phyloP scores from a whole-genome alignment of 2,888 invertebrate species.

The Strigamia crassipes region DNA sequence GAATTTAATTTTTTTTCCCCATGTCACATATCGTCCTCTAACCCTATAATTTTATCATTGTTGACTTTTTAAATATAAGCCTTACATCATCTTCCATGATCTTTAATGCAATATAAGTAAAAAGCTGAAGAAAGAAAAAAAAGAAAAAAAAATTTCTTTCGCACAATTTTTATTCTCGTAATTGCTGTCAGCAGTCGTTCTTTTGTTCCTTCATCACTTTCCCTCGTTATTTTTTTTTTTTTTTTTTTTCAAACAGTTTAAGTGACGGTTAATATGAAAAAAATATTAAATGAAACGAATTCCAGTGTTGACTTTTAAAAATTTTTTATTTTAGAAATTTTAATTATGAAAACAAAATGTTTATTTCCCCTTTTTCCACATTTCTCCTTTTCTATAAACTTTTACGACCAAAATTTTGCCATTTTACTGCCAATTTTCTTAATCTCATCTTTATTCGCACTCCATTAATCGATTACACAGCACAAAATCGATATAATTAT shows the following conservation, averaged over 20 bases:
- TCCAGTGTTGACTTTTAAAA: neutral
- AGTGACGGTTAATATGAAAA: neutral
- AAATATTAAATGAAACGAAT: constrained; percentile 17
- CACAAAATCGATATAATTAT: constrained; percentile 23
- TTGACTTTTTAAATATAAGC: neutral
- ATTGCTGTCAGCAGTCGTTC: constrained; percentile 42
- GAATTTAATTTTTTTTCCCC: neutral
- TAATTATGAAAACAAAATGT: too few species aligned
- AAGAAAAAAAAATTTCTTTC: neutral
- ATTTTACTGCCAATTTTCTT: neutral
- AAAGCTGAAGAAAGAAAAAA: neutral
- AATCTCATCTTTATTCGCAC: neutral
- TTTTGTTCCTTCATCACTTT: constrained; percentile 39
- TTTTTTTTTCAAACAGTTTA: neutral
- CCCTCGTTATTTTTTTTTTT: constrained; percentile 20
- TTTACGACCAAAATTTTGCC: neutral
- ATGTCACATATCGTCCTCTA: too few species aligned
- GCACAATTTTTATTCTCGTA: constrained; percentile 28
- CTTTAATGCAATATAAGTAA: constrained; percentile 19
- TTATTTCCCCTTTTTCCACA: too few species aligned
- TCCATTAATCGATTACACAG: neutral
- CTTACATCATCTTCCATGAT: neutral
- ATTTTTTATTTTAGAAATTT: too few species aligned
- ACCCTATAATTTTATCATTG: neutral
- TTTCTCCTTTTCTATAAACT: too few species aligned